phyloP scores from a whole-genome alignment of 2,113 vertebrate genomes.

The Zosterops pallidus region DNA sequence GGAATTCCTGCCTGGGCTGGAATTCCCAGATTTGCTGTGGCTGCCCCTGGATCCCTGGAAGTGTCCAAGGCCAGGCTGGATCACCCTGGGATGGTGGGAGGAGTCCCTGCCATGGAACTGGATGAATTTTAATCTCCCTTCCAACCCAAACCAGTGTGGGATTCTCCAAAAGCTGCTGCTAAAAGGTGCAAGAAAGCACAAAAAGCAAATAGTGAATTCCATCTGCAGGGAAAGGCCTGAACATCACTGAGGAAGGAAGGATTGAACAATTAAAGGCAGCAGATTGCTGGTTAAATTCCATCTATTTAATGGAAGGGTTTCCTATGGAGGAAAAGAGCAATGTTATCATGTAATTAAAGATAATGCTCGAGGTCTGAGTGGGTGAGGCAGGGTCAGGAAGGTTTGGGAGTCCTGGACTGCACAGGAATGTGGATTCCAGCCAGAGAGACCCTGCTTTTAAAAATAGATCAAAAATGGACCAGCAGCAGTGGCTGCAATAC shows the following conservation, averaged over 20 bases:
- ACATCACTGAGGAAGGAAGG: not conserved
- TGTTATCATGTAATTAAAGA: not conserved
- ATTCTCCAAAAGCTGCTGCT: not conserved
- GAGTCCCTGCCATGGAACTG: not conserved
- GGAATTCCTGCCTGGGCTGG: not conserved
- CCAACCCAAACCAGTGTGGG: not conserved
- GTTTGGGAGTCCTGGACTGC: not conserved
- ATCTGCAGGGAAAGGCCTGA: not conserved
- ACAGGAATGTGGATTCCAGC: constrained; percentile 28
- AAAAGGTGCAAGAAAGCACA: not conserved
- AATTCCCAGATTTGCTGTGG: not conserved
- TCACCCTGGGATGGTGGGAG: rapidly evolving
- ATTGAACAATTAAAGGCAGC: not conserved
- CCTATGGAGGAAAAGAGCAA: not conserved
- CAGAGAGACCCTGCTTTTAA: constrained; percentile 12
- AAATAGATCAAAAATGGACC: constrained; percentile 23
- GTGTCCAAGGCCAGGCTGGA: not conserved
- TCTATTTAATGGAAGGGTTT: not conserved
- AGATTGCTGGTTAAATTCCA: not conserved
- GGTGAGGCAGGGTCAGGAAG: constrained; percentile 41
- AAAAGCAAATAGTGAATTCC: not conserved
- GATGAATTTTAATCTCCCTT: not conserved
- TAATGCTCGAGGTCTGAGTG: not conserved
- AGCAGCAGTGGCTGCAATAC: constrained; percentile 11
- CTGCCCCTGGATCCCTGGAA: not conserved